Conservation (phyloP, 1,140 invertebrate species). For the Sarcophaga peregrina region DNA sequence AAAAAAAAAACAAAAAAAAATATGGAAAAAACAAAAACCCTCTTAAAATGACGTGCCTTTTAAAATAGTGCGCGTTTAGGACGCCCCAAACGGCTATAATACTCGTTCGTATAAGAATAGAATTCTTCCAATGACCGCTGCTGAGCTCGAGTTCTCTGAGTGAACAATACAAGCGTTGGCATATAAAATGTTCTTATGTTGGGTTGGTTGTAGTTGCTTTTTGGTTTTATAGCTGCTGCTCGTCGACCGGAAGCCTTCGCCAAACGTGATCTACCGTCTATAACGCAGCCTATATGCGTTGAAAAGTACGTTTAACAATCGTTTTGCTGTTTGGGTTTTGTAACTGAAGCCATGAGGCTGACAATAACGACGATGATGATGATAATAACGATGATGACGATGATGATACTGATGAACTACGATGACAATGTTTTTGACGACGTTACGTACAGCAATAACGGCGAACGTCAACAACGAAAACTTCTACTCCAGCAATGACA, state of each 20-base stretch:
- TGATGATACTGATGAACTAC: neutral
- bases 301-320: neutral
- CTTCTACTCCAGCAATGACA: too few species aligned
- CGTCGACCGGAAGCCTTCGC: conserved; percentile 65
- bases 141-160: conserved; percentile 15
- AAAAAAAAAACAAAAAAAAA: conserved; percentile 1
- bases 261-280: conserved; percentile 65
- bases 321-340: conserved; percentile 1
- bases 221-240: conserved; percentile 1
- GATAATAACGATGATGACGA: neutral
- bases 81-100: neutral
- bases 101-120: neutral
- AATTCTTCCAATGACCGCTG: conserved; percentile 35
- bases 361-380: neutral
- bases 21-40: conserved; percentile 5
- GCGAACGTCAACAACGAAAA: neutral
- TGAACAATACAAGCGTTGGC: neutral
- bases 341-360: neutral
- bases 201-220: neutral
- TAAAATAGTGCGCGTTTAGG: neutral
- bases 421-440: neutral
- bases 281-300: conserved; percentile 54
- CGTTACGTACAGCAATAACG: neutral
- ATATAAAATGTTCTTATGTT: neutral
- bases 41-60: conserved; percentile 18